Conservation (phyloP, 2,888 invertebrate genomes). For the Limenitis arthemis region DNA sequence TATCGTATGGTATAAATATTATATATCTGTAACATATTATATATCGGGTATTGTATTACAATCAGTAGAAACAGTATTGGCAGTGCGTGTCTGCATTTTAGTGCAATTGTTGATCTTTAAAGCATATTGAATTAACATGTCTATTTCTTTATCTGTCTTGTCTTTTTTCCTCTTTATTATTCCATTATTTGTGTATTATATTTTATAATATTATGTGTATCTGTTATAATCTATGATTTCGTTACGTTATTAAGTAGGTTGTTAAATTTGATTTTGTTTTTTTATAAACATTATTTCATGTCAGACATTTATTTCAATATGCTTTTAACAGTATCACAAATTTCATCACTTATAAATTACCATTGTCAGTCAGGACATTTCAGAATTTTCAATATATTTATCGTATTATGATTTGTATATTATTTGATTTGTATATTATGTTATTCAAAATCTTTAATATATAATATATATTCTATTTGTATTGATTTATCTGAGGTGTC, state of each 20-base stretch:
- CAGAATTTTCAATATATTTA: slow-evolving; percentile 41
- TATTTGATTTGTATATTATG: too few species aligned
- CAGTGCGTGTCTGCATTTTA: slow-evolving; percentile 74
- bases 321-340: slow-evolving; percentile 56
- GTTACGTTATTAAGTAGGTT: background rate
- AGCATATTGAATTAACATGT: slow-evolving; percentile 67
- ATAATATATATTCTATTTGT: slow-evolving; percentile 17
- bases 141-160: slow-evolving; percentile 13
- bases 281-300: slow-evolving; percentile 9
- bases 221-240: background rate
- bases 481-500: slow-evolving; percentile 51
- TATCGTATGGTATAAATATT: slow-evolving; percentile 63
- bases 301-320: slow-evolving; percentile 62
- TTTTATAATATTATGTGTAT: background rate
- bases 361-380: slow-evolving; percentile 47
- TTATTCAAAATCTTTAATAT: slow-evolving; percentile 8
- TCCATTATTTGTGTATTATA: slow-evolving; percentile 2
- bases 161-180: background rate
- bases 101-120: slow-evolving; percentile 63
- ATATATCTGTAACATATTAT: slow-evolving; percentile 67
- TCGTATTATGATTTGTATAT: background rate
- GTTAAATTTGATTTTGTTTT: background rate
- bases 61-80: slow-evolving; percentile 51
- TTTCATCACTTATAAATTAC: slow-evolving; percentile 50
- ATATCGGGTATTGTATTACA: slow-evolving; percentile 55